Conservation (phyloP, 1,140 invertebrate genomes). For the Lepidostoma basale region DNA sequence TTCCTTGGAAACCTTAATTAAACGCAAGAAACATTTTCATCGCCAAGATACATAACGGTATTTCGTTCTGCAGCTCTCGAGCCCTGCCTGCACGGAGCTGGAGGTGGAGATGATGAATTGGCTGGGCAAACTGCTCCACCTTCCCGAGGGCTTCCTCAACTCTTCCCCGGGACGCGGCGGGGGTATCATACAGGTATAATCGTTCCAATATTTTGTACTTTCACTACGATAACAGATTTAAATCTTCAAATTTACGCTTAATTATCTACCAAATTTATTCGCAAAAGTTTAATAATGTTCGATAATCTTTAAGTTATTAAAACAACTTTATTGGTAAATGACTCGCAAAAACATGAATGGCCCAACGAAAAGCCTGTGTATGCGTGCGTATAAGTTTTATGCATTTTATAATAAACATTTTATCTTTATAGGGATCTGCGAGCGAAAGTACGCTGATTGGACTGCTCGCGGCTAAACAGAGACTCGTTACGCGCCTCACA, state of each 20-base stretch:
- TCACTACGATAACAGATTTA: no score
- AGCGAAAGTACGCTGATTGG: conserved; percentile 89
- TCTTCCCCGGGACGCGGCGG: conserved; percentile 79
- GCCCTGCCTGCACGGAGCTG: conserved; percentile 93
- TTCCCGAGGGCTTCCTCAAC: conserved; percentile 85
- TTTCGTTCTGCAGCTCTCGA: conserved; percentile 71
- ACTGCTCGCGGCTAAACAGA: conserved; percentile 80
- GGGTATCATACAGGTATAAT: conserved; percentile 83
- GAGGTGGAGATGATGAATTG: conserved; percentile 95
- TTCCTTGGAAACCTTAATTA: not conserved
- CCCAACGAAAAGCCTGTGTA: no score
- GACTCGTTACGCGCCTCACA: conserved; percentile 67
- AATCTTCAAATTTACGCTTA: no score
- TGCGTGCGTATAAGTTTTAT: no score
- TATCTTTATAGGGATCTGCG: conserved; percentile 77
- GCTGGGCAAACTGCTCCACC: conserved; percentile 85
- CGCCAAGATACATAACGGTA: not conserved
- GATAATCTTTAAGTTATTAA: no score
- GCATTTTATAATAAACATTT: not conserved
- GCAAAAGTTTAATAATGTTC: no score
- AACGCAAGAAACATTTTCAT: not conserved
- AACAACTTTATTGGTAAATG: no score
- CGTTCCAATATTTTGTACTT: not conserved
- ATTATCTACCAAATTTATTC: no score
- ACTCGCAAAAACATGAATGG: no score